Evolutionary conservation across 2,888 invertebrate genomes (phyloP).

Genomic region (Epistrophe grossulariae): DNA sequence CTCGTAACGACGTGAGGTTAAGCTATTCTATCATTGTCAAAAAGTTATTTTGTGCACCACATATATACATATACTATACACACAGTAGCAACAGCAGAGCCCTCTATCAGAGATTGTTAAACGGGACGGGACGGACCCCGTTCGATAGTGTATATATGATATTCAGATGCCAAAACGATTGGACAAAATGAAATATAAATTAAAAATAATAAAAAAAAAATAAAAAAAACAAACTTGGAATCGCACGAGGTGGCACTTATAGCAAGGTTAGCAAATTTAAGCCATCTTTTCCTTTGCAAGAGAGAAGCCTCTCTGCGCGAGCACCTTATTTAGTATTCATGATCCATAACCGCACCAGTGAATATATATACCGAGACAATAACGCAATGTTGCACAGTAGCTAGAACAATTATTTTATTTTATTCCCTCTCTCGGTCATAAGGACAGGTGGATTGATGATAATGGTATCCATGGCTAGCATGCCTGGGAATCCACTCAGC

Average conservation of each 20-base stretch:
- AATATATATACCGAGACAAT: constrained; percentile 56
- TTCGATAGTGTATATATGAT: constrained; percentile 63
- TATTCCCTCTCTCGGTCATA: constrained; percentile 73
- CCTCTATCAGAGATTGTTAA: constrained; percentile 69
- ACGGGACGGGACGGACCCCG: constrained; percentile 60
- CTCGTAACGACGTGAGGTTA: constrained; percentile 73
- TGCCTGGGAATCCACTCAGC: constrained; percentile 70
- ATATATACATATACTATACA: constrained; percentile 33
- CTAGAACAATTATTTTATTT: constrained; percentile 76
- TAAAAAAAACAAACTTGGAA: constrained; percentile 16
- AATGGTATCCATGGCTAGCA: constrained; percentile 60
- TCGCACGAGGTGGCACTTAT: constrained; percentile 75
- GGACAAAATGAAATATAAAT: constrained; percentile 39
- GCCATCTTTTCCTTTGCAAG: constrained; percentile 43
- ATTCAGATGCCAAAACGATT: constrained; percentile 74
- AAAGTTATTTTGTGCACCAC: constrained; percentile 76
- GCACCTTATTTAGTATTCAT: constrained; percentile 63
- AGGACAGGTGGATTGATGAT: constrained; percentile 76
- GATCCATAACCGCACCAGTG: constrained; percentile 46
- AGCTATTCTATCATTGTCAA: constrained; percentile 76
- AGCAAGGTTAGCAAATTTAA: constrained; percentile 73
- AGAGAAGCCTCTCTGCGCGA: constrained; percentile 21
- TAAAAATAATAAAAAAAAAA: constrained; percentile 13
- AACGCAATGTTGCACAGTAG: constrained; percentile 74
- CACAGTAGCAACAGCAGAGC: constrained; percentile 61